A percentile compares a stretch with the other conserved stretches of the same genome.
Evolutionary conservation across 2,888 invertebrate genomes (phyloP).

Genomic region (Melipona beecheii): DNA sequence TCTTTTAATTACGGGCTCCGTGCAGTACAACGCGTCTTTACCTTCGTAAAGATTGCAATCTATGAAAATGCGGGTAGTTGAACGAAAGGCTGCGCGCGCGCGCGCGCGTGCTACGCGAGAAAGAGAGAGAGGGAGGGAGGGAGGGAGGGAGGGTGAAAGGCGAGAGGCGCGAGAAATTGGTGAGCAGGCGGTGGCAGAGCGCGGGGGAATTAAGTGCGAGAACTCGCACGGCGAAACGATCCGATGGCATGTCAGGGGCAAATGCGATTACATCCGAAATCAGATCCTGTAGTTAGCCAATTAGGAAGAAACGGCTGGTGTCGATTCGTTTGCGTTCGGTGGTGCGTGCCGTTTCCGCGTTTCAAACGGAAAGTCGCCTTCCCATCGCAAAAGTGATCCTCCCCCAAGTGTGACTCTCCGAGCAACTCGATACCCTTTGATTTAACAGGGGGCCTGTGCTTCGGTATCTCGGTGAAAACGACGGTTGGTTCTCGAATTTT

Average conservation of each 20-base stretch:
- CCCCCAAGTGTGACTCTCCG: background rate
- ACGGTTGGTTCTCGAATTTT: background rate
- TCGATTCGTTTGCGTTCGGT: slow-evolving; percentile 48
- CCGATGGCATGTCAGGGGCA: slow-evolving; percentile 76
- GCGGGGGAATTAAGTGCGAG: slow-evolving; percentile 69
- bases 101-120: background rate
- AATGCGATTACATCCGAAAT: slow-evolving; percentile 80
- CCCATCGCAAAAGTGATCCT: background rate
- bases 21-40: slow-evolving; percentile 40
- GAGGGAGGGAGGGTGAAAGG: slow-evolving; percentile 10
- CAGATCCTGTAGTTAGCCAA: slow-evolving; percentile 80
- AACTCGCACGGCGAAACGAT: slow-evolving; percentile 72
- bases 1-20: slow-evolving; percentile 47
- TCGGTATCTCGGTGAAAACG: background rate
- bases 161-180: slow-evolving; percentile 56
- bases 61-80: slow-evolving; percentile 57
- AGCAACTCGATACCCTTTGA: background rate
- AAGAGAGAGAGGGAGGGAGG: too few species aligned
- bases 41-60: slow-evolving; percentile 59
- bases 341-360: slow-evolving; percentile 63
- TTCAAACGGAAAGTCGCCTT: background rate
- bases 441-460: background rate
- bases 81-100: slow-evolving; percentile 19
- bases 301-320: slow-evolving; percentile 73
- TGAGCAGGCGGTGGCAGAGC: slow-evolving; percentile 23